Evolutionary conservation across 2,888 invertebrate species (phyloP).

Genomic region (Venusia cambrica): DNA sequence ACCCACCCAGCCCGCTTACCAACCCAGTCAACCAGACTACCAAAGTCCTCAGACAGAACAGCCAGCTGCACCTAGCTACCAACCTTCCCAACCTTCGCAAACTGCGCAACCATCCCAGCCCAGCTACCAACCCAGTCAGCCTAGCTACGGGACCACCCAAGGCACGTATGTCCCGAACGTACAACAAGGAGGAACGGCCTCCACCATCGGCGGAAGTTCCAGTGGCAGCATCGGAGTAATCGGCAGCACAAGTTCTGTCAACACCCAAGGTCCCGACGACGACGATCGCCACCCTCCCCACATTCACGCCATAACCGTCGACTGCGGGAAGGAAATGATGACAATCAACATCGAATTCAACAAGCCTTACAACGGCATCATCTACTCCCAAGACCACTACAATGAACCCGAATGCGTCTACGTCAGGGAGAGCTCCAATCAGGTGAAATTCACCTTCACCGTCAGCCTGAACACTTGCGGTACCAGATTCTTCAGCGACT

Average conservation of each 20-base stretch:
- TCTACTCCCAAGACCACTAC: slow-evolving; percentile 89
- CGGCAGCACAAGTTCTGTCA: too few relatives aligned
- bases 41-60: too few relatives aligned
- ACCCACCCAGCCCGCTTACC: slow-evolving; percentile 39
- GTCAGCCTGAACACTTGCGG: slow-evolving; percentile 89
- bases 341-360: slow-evolving; percentile 90
- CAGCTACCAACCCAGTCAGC: slow-evolving; percentile 34
- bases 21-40: slow-evolving; percentile 38
- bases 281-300: slow-evolving; percentile 87
- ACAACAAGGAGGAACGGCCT: slow-evolving; percentile 14
- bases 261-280: slow-evolving; percentile 60
- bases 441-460: slow-evolving; percentile 86
- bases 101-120: too few relatives aligned
- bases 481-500: slow-evolving; percentile 89
- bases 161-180: slow-evolving; percentile 25
- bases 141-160: slow-evolving; percentile 29
- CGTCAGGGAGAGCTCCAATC: slow-evolving; percentile 85
- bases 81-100: too few relatives aligned
- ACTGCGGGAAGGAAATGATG: slow-evolving; percentile 92
- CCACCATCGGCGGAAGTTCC: slow-evolving; percentile 7
- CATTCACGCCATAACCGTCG: slow-evolving; percentile 87
- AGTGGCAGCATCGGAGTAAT: slow-evolving; percentile 21
- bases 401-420: slow-evolving; percentile 86
- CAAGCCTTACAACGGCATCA: slow-evolving; percentile 87
- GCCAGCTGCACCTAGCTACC: slow-evolving; percentile 40